Percentiles rank a stretch among this genome's conserved stretches.
Conservation (phyloP, 2,797 vertebrate species). For the Pristis pectinata region DNA sequence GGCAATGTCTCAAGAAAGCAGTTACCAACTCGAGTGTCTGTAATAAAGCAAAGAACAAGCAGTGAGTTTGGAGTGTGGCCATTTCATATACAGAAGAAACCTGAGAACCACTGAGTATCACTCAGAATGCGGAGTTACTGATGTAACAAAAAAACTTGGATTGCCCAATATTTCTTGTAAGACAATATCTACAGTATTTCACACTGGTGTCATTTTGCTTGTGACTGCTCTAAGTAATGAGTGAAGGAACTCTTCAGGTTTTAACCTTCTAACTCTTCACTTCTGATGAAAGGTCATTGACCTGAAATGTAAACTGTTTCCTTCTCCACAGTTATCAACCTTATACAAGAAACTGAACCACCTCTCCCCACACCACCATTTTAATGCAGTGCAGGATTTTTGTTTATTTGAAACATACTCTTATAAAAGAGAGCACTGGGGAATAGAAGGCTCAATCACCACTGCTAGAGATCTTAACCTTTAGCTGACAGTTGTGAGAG, state of each 20-base stretch:
- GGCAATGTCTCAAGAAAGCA: conserved; percentile 79
- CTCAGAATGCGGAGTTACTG: neutral
- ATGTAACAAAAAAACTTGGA: neutral
- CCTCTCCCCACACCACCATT: neutral
- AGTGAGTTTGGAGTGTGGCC: neutral
- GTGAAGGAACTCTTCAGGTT: neutral
- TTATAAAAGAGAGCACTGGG: neutral
- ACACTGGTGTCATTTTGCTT: neutral
- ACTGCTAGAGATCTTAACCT: neutral
- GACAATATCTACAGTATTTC: neutral
- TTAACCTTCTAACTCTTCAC: no score
- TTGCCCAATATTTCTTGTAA: neutral
- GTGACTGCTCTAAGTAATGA: neutral
- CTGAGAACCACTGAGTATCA: neutral
- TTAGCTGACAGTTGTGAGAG: neutral
- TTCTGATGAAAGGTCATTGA: neutral
- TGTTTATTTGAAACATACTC: neutral
- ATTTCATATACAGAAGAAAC: neutral
- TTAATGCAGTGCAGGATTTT: neutral
- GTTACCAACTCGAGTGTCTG: conserved; percentile 82
- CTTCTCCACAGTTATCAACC: neutral
- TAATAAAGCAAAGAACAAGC: neutral
- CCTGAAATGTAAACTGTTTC: neutral
- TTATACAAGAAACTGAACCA: neutral
- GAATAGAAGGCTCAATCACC: neutral